Evolutionary conservation across 2,113 vertebrate genomes (phyloP).

Genomic region (Gobiocypris rarus): DNA sequence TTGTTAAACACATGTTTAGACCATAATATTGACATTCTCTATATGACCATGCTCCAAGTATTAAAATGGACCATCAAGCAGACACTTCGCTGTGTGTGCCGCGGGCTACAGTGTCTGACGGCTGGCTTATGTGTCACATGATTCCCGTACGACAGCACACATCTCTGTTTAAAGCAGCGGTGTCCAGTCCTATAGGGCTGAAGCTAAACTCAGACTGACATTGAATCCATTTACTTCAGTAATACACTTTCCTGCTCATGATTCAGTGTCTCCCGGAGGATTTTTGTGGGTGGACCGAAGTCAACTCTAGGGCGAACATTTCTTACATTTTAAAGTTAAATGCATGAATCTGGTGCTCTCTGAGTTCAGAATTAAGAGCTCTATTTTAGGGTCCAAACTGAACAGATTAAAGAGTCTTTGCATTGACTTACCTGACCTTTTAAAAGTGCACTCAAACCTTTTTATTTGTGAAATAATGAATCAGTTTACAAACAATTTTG

Average conservation of each 20-base stretch:
- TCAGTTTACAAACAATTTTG: too few relatives aligned
- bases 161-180: background rate
- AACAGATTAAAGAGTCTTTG: background rate
- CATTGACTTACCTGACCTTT: background rate
- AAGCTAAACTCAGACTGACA: background rate
- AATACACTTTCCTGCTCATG: background rate
- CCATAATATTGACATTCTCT: background rate
- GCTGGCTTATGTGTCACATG: background rate
- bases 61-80: conserved; percentile 20
- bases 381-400: too few relatives aligned
- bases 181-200: background rate
- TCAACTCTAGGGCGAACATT: background rate
- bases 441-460: background rate
- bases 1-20: conserved; percentile 25
- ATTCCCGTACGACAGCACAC: background rate
- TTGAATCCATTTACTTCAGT: too few relatives aligned
- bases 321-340: background rate
- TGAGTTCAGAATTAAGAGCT: too few relatives aligned
- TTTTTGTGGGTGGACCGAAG: background rate
- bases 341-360: background rate
- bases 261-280: background rate
- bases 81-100: background rate
- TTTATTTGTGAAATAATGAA: background rate
- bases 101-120: background rate
- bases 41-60: conserved; percentile 21